A percentile compares a stretch with the other conserved stretches of the same genome.
These are phyloP conservation scores for Trimorus sp. DNA, from an alignment of 2,888 invertebrate genomes.

Conservation along the genomic window DNA sequence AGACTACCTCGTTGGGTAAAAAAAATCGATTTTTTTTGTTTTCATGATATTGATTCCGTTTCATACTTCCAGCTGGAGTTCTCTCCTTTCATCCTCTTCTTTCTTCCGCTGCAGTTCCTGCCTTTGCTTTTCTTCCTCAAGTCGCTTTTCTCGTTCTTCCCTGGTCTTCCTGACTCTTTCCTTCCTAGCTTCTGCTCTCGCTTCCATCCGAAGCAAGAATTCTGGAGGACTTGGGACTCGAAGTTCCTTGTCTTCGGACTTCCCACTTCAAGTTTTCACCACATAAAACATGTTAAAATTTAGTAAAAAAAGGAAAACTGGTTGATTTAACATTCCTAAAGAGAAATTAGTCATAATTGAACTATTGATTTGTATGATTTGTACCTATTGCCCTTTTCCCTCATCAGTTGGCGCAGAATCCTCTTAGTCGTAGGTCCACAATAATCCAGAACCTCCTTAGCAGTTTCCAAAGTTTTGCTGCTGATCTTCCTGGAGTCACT, in stretches of 20 bases:
- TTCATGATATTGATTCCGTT: no score
- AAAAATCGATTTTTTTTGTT: no score
- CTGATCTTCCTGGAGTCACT: conserved; percentile 83
- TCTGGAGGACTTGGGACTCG: conserved; percentile 82
- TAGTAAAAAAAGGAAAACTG: no score
- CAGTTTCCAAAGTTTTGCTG: conserved; percentile 83
- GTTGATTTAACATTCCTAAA: no score
- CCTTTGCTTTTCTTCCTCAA: conserved; percentile 81
- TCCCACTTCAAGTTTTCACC: conserved; percentile 68
- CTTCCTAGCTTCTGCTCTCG: conserved; percentile 86
- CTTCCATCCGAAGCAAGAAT: conserved; percentile 88
- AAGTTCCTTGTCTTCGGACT: conserved; percentile 67
- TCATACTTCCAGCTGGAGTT: conserved; percentile 80
- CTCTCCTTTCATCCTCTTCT: conserved; percentile 80
- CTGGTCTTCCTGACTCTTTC: conserved; percentile 80
- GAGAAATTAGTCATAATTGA: conserved; percentile 1
- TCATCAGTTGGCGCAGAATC: conserved; percentile 75
- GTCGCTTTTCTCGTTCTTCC: conserved; percentile 73
- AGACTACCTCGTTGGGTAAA: no score
- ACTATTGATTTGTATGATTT: no score
- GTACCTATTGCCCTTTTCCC: conserved; percentile 75
- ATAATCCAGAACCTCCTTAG: conserved; percentile 84
- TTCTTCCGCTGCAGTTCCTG: conserved; percentile 79
- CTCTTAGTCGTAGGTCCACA: conserved; percentile 74
- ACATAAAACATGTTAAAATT: no score